Percentiles rank a stretch among this genome's conserved stretches.
These are phyloP conservation scores for Aleiodes testaceus DNA, from an alignment of 2,888 invertebrate genomes.

Conservation along the genomic window DNA sequence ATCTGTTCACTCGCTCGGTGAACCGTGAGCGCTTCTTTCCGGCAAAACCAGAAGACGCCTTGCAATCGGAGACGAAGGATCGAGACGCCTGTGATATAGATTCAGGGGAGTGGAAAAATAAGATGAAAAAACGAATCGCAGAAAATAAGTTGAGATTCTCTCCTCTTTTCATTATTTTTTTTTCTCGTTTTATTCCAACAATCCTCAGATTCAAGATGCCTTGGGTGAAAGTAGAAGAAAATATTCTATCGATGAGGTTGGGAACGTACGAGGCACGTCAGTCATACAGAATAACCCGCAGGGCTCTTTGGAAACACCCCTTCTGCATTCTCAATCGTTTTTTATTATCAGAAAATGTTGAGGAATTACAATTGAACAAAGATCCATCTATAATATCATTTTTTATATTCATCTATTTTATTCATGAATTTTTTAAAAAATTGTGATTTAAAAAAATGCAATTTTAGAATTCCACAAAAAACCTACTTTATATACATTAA, in stretches of 20 bases:
- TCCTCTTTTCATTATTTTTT: not conserved
- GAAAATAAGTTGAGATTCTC: not conserved
- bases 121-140: not conserved
- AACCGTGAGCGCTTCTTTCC: slow-evolving; percentile 3
- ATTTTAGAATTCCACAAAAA: too few relatives aligned
- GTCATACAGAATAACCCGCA: slow-evolving; percentile 29
- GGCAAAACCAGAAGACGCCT: not conserved
- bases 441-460: too few relatives aligned
- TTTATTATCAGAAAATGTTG: slow-evolving; percentile 39
- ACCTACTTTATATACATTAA: too few relatives aligned
- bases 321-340: slow-evolving; percentile 36
- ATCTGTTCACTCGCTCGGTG: slow-evolving; percentile 3
- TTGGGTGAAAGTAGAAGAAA: not conserved
- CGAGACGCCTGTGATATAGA: slow-evolving; percentile 5
- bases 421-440: too few relatives aligned
- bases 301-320: slow-evolving; percentile 19
- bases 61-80: slow-evolving; percentile 28
- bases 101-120: not conserved
- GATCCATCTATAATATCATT: not conserved
- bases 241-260: slow-evolving; percentile 23
- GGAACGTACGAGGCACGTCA: slow-evolving; percentile 18
- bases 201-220: not conserved
- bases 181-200: not conserved
- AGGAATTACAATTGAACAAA: not conserved
- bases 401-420: not conserved